Conservation (phyloP, 1,140 invertebrate genomes). For the Propsilocerus akamusi region DNA sequence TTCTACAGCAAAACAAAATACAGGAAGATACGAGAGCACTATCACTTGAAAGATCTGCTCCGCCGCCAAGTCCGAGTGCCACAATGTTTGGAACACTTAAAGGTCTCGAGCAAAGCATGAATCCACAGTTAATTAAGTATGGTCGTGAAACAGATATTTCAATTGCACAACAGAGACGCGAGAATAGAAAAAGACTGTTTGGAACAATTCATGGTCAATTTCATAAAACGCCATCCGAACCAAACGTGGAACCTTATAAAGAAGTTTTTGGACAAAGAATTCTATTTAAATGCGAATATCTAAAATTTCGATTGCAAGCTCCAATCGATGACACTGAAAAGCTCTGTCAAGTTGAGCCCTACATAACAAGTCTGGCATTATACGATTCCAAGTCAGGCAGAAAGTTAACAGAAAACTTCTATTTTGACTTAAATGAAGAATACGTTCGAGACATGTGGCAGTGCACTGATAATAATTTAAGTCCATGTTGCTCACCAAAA, state of each 20-base stretch:
- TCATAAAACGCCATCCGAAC: constrained; percentile 13
- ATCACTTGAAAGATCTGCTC: constrained; percentile 39
- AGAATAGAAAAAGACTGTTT: constrained; percentile 53
- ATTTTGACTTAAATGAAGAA: constrained; percentile 71
- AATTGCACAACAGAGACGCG: constrained; percentile 57
- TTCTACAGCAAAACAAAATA: constrained; percentile 55
- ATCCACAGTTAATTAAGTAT: constrained; percentile 76
- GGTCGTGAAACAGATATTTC: constrained; percentile 75
- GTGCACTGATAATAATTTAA: constrained; percentile 11
- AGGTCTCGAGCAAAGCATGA: constrained; percentile 75
- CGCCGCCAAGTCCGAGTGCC: constrained; percentile 27
- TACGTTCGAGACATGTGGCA: constrained; percentile 36
- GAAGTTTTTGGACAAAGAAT: constrained; percentile 75
- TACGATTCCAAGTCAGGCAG: constrained; percentile 70
- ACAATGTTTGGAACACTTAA: constrained; percentile 54
- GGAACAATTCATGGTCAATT: constrained; percentile 19
- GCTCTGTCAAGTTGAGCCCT: constrained; percentile 77
- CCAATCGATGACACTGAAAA: constrained; percentile 43
- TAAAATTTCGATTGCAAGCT: constrained; percentile 66
- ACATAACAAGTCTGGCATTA: constrained; percentile 67
- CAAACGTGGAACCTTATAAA: constrained; percentile 38
- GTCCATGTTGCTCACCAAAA: constrained; percentile 12
- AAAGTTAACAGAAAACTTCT: constrained; percentile 86
- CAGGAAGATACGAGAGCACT: constrained; percentile 48
- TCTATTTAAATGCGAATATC: constrained; percentile 60